Evolutionary conservation across 2,888 invertebrate genomes (phyloP).

Genomic region (Deilephila elpenor): DNA sequence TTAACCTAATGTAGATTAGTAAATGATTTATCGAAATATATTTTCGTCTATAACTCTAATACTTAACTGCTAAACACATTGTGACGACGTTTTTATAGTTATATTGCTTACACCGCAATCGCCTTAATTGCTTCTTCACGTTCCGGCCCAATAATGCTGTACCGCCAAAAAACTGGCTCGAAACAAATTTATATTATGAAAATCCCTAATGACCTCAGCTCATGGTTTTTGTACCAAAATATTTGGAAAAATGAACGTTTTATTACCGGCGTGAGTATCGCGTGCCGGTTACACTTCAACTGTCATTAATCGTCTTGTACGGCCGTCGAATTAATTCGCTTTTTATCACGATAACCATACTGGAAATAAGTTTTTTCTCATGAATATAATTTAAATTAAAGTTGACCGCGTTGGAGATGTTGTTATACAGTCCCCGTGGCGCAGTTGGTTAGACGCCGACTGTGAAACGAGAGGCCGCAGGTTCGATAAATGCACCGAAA

Average conservation of each 20-base stretch:
- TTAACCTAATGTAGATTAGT: too few relatives aligned
- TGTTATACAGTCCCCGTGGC: too few relatives aligned
- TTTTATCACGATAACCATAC: slow-evolving; percentile 47
- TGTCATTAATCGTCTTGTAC: slow-evolving; percentile 49
- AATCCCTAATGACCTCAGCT: slow-evolving; percentile 19
- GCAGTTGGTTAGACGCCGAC: too few relatives aligned
- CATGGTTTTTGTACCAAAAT: slow-evolving; percentile 15
- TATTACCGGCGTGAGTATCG: slow-evolving; percentile 29
- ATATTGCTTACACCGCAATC: not conserved
- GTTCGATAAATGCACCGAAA: too few relatives aligned
- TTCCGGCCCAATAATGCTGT: not conserved
- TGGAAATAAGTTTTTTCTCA: slow-evolving; percentile 18
- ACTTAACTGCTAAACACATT: too few relatives aligned
- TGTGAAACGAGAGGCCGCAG: too few relatives aligned
- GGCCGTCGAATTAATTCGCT: slow-evolving; percentile 48
- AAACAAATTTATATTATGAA: slow-evolving; percentile 11
- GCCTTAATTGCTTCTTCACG: slow-evolving; percentile 13
- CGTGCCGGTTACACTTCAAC: slow-evolving; percentile 35
- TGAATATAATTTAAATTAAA: slow-evolving; percentile 3
- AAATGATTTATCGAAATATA: too few relatives aligned
- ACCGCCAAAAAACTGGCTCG: not conserved
- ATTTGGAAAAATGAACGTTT: slow-evolving; percentile 16
- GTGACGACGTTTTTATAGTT: not conserved
- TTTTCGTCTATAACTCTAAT: too few relatives aligned
- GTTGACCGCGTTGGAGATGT: not conserved